Percentiles rank a stretch among this genome's conserved stretches.
Conservation (phyloP, 2,888 invertebrate species). For the Acanthosepion pharaonis region DNA sequence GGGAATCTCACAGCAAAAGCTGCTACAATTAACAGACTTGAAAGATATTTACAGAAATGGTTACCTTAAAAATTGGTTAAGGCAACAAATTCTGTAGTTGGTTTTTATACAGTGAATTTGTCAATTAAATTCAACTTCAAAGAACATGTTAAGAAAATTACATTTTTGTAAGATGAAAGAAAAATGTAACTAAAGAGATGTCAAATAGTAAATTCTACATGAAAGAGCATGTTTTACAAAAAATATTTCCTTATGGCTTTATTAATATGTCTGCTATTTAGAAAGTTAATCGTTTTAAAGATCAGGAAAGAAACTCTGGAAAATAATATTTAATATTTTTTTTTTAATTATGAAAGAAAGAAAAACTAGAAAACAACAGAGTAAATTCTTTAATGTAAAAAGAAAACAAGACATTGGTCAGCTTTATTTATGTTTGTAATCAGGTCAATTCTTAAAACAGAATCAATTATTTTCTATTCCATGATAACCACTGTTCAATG, state of each 20-base stretch:
- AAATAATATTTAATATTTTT: too few species aligned
- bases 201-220: too few species aligned
- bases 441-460: too few species aligned
- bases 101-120: background rate
- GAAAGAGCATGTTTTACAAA: too few species aligned
- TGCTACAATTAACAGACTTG: background rate
- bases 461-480: too few species aligned
- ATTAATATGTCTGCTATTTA: too few species aligned
- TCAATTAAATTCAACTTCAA: background rate
- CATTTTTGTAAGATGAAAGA: background rate
- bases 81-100: background rate
- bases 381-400: too few species aligned
- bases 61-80: background rate
- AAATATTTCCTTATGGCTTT: too few species aligned
- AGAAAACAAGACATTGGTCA: background rate
- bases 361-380: background rate
- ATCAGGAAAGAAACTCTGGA: too few species aligned
- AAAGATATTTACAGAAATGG: background rate
- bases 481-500: too few species aligned
- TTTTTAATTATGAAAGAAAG: background rate
- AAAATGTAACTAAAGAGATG: background rate
- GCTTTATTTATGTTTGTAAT: background rate
- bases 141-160: background rate
- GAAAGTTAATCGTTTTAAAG: too few species aligned
- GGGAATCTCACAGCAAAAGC: background rate